These are phyloP conservation scores for Macaria notata DNA, from an alignment of 2,888 invertebrate species.

Conservation along the genomic window DNA sequence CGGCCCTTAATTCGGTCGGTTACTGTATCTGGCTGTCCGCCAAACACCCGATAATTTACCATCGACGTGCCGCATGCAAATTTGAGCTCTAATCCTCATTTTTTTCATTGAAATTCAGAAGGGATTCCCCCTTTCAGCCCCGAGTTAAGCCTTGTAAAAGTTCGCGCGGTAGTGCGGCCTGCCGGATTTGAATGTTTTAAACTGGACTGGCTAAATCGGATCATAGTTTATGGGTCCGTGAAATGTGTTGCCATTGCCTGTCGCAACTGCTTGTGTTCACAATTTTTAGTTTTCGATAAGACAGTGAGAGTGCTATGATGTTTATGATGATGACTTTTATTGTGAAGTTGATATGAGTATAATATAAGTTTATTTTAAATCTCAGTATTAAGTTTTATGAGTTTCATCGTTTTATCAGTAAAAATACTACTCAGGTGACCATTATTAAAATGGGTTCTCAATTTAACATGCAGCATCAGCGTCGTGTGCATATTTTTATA, in stretches of 20 bases:
- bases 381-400: too few relatives aligned
- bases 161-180: conserved; percentile 19
- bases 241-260: neutral
- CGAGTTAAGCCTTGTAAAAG: conserved; percentile 27
- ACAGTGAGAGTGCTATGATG: too few relatives aligned
- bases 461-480: too few relatives aligned
- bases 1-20: conserved; percentile 57
- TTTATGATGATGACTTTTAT: too few relatives aligned
- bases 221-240: neutral
- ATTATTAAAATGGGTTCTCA: too few relatives aligned
- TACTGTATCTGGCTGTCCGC: conserved; percentile 61
- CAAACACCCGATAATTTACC: conserved; percentile 69
- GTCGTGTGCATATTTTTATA: too few relatives aligned
- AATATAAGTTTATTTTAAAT: too few relatives aligned
- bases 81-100: conserved; percentile 58
- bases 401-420: too few relatives aligned
- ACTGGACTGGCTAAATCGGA: neutral
- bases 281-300: too few relatives aligned
- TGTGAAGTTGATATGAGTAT: too few relatives aligned
- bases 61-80: conserved; percentile 65
- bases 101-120: conserved; percentile 49
- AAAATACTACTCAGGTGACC: too few relatives aligned
- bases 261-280: too few relatives aligned
- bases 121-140: conserved; percentile 33
- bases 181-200: conserved; percentile 24